Evolutionary conservation across 1,140 invertebrate genomes (phyloP), one percentile per base, ranked within the genome.

Genomic region (Pogonomyrmex barbatus): DNA sequence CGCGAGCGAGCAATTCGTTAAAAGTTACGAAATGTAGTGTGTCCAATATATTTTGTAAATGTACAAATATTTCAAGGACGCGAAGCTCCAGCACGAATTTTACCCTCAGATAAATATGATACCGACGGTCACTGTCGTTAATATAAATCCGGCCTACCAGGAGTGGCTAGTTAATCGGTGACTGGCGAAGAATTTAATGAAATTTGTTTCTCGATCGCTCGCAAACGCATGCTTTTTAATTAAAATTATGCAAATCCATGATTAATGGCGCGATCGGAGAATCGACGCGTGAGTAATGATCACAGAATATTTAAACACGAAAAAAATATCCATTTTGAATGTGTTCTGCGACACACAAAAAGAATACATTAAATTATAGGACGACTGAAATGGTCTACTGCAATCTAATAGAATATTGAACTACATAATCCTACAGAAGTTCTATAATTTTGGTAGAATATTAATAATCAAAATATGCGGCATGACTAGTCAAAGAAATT

Each of bases 171-270:
- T 79, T 79, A 79, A 83, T 84, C 86, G 83, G 56, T 4, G 56
- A 85, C 58, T 33, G 65, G 36, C 47, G 73, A 90, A 87, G 86
- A 88, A 91, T 91, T 83, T 91, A 90, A 91, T 90, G 87, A 91
- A 91, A 91, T 88, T 88, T 88, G 76, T 81, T 87, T 88, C 75
- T 54, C 58, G 87, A 73, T 50, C 65, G 76, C 65, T 86, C 82
- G 78, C 56, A 52, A 70, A 52, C 54, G 42, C 79, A 24, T 67
- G 68, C 68, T 91, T 90, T 91, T 91, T 91, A 91, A 91, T 91
- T 91, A 88, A 90, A 91, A 81, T 91, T 87, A 90, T 90, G 84
- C 90, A 90, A 85, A 91, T 90, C 89, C 82, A 56, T 82, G 90
- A 90, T 90, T 90, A 91, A 91, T 89, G 63, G 60, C 62, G 67